Conservation (phyloP, 2,888 invertebrate species). For the Dinocampus coccinellae region DNA sequence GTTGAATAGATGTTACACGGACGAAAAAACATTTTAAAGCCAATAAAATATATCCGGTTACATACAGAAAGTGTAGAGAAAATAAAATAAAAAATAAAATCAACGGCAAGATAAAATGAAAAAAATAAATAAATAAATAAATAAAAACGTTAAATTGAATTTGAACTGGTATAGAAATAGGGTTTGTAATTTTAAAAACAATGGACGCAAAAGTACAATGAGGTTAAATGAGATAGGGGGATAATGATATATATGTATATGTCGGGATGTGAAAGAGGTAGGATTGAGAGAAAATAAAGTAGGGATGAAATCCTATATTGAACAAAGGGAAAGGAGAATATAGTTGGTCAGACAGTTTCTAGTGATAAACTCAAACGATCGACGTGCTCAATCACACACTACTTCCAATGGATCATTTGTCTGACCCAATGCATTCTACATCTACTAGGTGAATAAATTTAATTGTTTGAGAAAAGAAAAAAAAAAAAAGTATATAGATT, state of each 20-base stretch:
- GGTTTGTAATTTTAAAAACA: constrained; percentile 69
- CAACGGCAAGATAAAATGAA: constrained; percentile 13
- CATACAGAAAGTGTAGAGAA: neutral
- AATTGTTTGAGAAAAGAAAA: neutral
- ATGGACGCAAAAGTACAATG: constrained; percentile 67
- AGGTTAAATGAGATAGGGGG: constrained; percentile 68
- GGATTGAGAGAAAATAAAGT: constrained; percentile 48
- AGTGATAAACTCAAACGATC: constrained; percentile 59
- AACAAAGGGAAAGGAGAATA: constrained; percentile 55
- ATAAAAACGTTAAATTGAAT: constrained; percentile 34
- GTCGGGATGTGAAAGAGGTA: constrained; percentile 54
- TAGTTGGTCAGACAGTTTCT: constrained; percentile 52
- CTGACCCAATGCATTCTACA: neutral
- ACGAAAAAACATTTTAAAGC: constrained; percentile 11
- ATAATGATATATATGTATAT: constrained; percentile 43
- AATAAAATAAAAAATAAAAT: neutral
- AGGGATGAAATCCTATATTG: constrained; percentile 65
- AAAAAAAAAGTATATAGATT: too few species aligned
- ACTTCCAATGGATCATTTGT: neutral
- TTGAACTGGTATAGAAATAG: constrained; percentile 58
- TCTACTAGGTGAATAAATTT: constrained; percentile 39
- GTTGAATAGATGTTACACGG: neutral
- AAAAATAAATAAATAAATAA: constrained; percentile 11
- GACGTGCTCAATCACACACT: constrained; percentile 50
- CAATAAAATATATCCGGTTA: neutral